These are phyloP conservation scores for Chrysocyon brachyurus DNA, from an alignment of 2,797 vertebrate species.

Conservation along the genomic window DNA sequence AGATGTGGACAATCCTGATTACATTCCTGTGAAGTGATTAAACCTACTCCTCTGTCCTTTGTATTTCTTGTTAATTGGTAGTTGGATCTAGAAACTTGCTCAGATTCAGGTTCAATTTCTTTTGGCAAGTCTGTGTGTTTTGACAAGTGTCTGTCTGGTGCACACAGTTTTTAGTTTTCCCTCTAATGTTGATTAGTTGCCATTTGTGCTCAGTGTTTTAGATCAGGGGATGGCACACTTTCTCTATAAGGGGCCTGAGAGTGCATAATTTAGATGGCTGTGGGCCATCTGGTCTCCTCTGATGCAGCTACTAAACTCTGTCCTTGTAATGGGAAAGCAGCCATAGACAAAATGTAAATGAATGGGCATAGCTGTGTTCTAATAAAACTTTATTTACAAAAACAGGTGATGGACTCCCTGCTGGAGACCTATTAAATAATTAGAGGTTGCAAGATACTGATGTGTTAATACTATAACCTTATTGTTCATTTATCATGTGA, in stretches of 20 bases:
- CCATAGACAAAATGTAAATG: background rate
- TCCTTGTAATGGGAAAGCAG: background rate
- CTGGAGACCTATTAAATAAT: background rate
- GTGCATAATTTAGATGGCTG: background rate
- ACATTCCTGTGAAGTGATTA: background rate
- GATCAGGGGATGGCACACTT: background rate
- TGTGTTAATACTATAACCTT: slow-evolving; percentile 33
- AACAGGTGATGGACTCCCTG: background rate
- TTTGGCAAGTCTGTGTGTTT: background rate
- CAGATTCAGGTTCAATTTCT: background rate
- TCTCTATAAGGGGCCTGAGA: background rate
- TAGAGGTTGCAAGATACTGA: background rate
- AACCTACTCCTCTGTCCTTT: background rate
- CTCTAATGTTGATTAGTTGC: background rate
- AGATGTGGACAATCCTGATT: background rate
- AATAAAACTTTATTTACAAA: background rate
- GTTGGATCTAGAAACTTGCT: background rate
- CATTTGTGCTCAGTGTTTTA: background rate
- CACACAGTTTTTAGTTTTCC: background rate
- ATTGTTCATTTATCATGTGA: background rate
- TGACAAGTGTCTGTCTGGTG: background rate
- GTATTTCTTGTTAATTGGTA: background rate
- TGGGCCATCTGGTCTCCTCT: background rate
- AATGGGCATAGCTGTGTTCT: background rate
- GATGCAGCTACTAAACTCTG: background rate